phyloP scores from a whole-genome alignment of 2,888 invertebrate species.

The Drosophila picticornis region DNA sequence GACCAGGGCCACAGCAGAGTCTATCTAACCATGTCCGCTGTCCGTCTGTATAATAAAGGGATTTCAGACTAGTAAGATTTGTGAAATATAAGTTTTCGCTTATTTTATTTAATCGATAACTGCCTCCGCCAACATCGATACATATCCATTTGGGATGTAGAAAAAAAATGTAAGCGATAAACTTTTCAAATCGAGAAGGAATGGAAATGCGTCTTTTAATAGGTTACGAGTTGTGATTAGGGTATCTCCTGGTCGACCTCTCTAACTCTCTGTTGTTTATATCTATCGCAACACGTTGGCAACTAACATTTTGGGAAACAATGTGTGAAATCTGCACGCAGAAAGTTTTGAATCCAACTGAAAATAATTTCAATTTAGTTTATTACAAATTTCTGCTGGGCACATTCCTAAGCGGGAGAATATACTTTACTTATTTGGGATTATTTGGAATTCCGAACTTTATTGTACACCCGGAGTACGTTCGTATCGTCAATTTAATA shows the following conservation, averaged over 20 bases:
- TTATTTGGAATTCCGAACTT: neutral
- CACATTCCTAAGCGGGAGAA: neutral
- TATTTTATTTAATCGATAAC: neutral
- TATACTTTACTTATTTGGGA: neutral
- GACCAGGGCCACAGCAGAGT: neutral
- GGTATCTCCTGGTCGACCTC: neutral
- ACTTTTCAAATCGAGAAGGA: neutral
- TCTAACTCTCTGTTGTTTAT: constrained; percentile 20
- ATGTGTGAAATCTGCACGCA: constrained; percentile 16
- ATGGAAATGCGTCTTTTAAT: neutral
- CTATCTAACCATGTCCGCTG: neutral
- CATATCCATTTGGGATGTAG: neutral
- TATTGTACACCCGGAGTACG: neutral
- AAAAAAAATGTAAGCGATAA: neutral
- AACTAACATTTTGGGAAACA: constrained; percentile 42
- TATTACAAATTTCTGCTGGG: neutral
- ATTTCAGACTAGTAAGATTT: neutral
- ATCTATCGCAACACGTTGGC: constrained; percentile 48
- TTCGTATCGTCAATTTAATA: neutral
- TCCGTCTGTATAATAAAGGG: neutral
- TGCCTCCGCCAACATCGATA: neutral
- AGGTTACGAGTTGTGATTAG: neutral
- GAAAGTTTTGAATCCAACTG: constrained; percentile 12
- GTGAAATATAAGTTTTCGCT: neutral
- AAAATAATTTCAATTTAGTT: constrained; percentile 25